Percentiles rank a stretch among this genome's conserved stretches.
phyloP scores from a whole-genome alignment of 2,888 invertebrate genomes.

The Drosophila mayaguana region DNA sequence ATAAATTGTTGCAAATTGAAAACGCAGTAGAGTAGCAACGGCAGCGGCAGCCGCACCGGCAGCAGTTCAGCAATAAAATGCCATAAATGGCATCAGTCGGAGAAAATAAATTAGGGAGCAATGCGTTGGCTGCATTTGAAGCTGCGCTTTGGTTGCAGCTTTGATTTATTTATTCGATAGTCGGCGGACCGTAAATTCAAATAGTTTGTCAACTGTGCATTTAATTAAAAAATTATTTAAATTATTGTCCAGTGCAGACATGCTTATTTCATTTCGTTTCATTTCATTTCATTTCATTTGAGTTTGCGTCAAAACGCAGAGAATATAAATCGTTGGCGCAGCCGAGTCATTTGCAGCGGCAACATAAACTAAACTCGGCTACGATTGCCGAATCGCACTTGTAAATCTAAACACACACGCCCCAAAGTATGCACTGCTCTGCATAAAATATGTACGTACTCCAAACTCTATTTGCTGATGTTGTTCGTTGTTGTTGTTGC shows the following conservation, averaged over 20 bases:
- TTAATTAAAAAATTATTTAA: conserved; percentile 80
- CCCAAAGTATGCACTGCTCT: conserved; percentile 67
- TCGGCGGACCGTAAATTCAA: conserved; percentile 60
- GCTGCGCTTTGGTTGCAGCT: conserved; percentile 42
- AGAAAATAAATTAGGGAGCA: conserved; percentile 77
- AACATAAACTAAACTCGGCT: conserved; percentile 55
- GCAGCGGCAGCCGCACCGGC: conserved; percentile 21
- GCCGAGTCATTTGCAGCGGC: conserved; percentile 35
- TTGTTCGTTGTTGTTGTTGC: conserved; percentile 13
- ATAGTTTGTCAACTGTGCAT: conserved; percentile 68
- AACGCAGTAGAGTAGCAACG: conserved; percentile 29
- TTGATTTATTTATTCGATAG: conserved; percentile 66
- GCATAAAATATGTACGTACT: conserved; percentile 62
- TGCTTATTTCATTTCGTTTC: conserved; percentile 45
- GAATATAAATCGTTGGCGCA: conserved; percentile 26
- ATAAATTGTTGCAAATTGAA: conserved; percentile 74
- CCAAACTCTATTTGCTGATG: conserved; percentile 58
- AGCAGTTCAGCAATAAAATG: conserved; percentile 45
- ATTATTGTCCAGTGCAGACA: conserved; percentile 55
- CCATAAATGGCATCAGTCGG: conserved; percentile 70
- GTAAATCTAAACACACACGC: conserved; percentile 72
- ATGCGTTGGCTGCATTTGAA: conserved; percentile 64
- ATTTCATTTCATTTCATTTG: neutral
- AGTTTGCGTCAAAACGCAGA: conserved; percentile 42
- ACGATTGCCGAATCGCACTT: conserved; percentile 60